Percentiles rank a stretch among this genome's conserved stretches.
Conservation (phyloP, 2,113 vertebrate genomes). For the Polypterus senegalus region DNA sequence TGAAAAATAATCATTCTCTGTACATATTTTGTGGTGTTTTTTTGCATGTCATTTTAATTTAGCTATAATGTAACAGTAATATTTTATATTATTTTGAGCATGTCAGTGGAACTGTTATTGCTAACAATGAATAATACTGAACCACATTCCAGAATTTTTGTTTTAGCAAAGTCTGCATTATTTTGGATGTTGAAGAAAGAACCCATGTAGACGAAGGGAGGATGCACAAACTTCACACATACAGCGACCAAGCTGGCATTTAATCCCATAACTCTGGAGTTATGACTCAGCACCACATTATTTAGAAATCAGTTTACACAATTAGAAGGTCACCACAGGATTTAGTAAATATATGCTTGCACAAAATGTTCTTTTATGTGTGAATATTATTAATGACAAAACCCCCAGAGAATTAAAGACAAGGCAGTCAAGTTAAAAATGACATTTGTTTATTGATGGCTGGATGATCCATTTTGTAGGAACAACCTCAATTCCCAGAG, state of each 20-base stretch:
- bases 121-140: too few relatives aligned
- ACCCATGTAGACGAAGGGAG: too few relatives aligned
- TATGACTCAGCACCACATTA: neutral
- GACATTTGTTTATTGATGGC: constrained; percentile 50
- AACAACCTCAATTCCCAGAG: constrained; percentile 36
- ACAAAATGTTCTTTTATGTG: neutral
- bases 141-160: too few relatives aligned
- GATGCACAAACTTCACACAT: too few relatives aligned
- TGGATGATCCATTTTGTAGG: constrained; percentile 48
- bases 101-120: too few relatives aligned
- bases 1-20: too few relatives aligned
- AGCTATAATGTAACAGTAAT: too few relatives aligned
- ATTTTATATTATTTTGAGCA: too few relatives aligned
- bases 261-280: neutral
- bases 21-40: too few relatives aligned
- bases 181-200: too few relatives aligned
- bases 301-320: neutral
- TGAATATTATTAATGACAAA: constrained; percentile 23
- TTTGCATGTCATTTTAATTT: too few relatives aligned
- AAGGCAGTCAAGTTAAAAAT: constrained; percentile 35
- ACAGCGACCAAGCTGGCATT: neutral
- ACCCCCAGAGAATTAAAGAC: constrained; percentile 17
- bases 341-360: neutral
- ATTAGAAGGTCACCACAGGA: constrained; percentile 1
- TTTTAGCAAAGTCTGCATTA: too few relatives aligned